Evolutionary conservation across 2,888 invertebrate species (phyloP).

Genomic region (Lottia scabra): DNA sequence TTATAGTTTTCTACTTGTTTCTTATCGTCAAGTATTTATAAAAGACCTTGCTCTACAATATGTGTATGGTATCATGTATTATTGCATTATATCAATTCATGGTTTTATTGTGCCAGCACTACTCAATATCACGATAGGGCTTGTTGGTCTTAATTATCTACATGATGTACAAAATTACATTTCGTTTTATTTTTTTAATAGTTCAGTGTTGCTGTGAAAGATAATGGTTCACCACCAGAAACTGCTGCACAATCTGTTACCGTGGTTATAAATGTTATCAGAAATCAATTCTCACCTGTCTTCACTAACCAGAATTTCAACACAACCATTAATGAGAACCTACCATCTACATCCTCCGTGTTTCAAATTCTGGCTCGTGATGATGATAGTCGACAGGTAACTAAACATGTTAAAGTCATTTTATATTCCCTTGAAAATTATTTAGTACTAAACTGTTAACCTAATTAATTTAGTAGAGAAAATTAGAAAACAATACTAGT

Average conservation of each 20-base stretch:
- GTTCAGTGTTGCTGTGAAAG: not conserved
- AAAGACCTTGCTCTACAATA: no score
- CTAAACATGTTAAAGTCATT: no score
- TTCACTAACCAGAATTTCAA: not conserved
- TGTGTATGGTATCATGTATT: no score
- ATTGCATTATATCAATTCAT: no score
- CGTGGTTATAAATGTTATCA: not conserved
- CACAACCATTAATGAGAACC: not conserved
- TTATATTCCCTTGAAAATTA: no score
- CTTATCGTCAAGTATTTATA: no score
- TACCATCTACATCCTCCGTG: not conserved
- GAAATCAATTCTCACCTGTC: not conserved
- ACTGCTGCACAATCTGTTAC: not conserved
- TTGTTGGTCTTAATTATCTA: not conserved
- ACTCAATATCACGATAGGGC: no score
- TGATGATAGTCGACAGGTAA: not conserved
- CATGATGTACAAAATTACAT: not conserved
- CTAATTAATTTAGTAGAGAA: no score
- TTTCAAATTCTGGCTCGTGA: not conserved
- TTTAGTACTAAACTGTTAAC: no score
- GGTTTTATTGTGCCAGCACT: no score
- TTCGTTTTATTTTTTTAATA: not conserved
- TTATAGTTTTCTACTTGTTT: no score
- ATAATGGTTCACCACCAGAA: not conserved
- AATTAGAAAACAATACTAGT: no score